A percentile compares a stretch with the other conserved stretches of the same genome.
phyloP scores from a whole-genome alignment of 2,888 invertebrate species.

The Tribolium freemani region DNA sequence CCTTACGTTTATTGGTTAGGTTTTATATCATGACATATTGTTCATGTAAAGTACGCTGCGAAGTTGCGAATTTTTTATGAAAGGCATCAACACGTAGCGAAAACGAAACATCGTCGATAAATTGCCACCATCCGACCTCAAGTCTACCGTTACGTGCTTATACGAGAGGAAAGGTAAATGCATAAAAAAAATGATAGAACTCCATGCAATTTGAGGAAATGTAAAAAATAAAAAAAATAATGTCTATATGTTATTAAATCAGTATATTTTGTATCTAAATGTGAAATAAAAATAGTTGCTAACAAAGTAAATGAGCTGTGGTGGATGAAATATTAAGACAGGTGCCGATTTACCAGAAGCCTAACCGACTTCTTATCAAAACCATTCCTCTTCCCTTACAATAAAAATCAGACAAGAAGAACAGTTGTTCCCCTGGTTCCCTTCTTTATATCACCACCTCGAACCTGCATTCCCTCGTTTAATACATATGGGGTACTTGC shows the following conservation, averaged over 20 bases:
- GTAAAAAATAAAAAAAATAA: not conserved
- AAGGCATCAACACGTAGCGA: not conserved
- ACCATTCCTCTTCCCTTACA: conserved; percentile 13
- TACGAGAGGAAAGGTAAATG: not conserved
- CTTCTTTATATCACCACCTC: conserved; percentile 30
- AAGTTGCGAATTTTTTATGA: conserved; percentile 4
- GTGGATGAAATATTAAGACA: conserved; percentile 20
- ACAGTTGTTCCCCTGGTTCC: conserved; percentile 18
- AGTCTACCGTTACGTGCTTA: not conserved
- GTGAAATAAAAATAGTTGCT: too few species aligned
- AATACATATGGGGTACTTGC: conserved; percentile 19
- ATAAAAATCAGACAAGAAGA: conserved; percentile 31
- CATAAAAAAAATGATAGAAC: too few species aligned
- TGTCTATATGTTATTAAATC: not conserved
- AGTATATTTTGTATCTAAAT: too few species aligned
- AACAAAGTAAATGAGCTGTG: not conserved
- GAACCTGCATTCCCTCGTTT: conserved; percentile 20
- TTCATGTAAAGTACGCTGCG: not conserved
- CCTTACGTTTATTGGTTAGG: conserved; percentile 3
- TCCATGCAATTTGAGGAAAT: not conserved
- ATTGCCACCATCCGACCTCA: not conserved
- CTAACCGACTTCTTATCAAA: not conserved
- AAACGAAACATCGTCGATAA: not conserved
- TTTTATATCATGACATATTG: not conserved
- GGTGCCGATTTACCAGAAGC: conserved; percentile 17